These are phyloP conservation scores for Pristionchus fissidentatus DNA, from an alignment of 2,888 invertebrate genomes.

Conservation along the genomic window DNA sequence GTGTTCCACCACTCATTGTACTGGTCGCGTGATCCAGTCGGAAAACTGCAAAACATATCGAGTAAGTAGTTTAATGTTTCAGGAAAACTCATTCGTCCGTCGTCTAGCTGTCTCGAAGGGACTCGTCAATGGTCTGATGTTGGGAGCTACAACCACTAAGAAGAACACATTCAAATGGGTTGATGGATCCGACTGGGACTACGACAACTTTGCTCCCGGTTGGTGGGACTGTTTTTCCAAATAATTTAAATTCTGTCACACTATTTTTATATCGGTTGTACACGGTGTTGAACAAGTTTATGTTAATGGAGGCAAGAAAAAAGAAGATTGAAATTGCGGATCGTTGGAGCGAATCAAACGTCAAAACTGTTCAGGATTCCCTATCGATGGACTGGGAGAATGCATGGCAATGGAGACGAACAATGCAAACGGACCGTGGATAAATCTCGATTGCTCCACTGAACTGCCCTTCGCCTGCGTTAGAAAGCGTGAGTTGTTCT, in stretches of 20 bases:
- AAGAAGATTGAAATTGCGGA: no score
- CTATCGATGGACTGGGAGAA: neutral
- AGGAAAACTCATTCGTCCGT: constrained; percentile 23
- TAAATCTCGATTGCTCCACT: neutral
- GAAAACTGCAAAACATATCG: neutral
- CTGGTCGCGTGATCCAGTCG: no score
- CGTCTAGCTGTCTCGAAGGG: neutral
- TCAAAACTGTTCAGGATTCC: neutral
- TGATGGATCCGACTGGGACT: constrained; percentile 16
- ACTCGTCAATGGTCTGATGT: constrained; percentile 19
- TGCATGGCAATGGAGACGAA: neutral
- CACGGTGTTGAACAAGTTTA: no score
- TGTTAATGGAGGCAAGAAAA: no score
- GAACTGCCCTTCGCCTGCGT: neutral
- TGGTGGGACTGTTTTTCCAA: no score
- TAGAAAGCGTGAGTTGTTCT: neutral
- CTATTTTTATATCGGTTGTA: no score
- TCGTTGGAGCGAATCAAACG: no score
- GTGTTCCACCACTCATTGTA: no score
- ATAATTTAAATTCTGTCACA: no score
- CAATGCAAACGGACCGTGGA: neutral
- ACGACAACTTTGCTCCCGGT: neutral
- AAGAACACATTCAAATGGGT: constrained; percentile 15
- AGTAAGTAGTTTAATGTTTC: neutral
- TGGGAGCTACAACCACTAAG: neutral